Conservation (phyloP, 1,140 invertebrate species). For the Diachasmimorpha longicaudata region DNA sequence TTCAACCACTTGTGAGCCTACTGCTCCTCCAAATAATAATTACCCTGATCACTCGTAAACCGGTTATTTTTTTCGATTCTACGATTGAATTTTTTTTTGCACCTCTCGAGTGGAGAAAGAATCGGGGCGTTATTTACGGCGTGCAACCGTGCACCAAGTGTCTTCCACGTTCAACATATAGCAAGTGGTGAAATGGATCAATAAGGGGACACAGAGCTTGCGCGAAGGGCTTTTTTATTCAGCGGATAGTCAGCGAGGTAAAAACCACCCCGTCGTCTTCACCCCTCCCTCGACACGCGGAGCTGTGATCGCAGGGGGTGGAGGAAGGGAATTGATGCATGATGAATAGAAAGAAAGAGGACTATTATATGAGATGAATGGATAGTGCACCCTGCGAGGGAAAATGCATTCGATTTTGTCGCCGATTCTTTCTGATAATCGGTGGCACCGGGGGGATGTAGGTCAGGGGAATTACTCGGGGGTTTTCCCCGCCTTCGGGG, state of each 20-base stretch:
- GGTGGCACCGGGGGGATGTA: neutral
- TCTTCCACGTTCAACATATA: conserved; percentile 16
- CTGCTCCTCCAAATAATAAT: neutral
- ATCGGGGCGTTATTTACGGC: conserved; percentile 45
- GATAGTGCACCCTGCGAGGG: neutral
- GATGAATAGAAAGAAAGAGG: neutral
- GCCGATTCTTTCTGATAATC: neutral
- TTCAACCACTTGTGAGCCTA: conserved; percentile 22
- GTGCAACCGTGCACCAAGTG: conserved; percentile 35
- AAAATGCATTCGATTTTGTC: neutral
- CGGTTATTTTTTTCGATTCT: neutral
- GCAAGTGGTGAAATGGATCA: conserved; percentile 36
- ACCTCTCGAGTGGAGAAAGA: neutral
- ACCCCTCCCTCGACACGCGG: neutral
- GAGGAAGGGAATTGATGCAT: neutral
- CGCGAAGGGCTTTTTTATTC: conserved; percentile 29
- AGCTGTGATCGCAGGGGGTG: neutral
- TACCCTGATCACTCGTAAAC: neutral
- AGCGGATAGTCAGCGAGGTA: neutral
- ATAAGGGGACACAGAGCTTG: conserved; percentile 42
- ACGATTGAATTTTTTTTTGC: neutral
- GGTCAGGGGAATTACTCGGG: neutral
- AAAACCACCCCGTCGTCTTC: neutral
- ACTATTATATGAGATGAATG: neutral
- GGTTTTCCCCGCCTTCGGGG: neutral